Evolutionary conservation across 2,797 vertebrate species (phyloP).

Genomic region (Rhinella marina): DNA sequence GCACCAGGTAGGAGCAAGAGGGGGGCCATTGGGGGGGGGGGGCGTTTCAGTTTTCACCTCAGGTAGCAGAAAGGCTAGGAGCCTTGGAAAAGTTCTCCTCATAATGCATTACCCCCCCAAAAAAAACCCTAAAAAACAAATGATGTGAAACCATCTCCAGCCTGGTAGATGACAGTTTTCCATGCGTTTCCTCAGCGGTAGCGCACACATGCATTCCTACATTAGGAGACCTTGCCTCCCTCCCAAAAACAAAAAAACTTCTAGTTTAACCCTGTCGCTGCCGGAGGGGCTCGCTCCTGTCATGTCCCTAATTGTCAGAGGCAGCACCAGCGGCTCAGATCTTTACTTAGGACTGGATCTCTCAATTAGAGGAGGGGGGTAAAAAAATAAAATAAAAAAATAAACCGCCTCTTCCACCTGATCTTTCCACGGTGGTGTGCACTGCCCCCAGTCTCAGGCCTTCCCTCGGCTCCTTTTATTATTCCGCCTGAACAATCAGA

Average conservation of each 20-base stretch:
- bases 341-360: conserved; percentile 24
- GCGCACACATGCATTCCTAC: neutral
- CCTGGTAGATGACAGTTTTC: too few relatives aligned
- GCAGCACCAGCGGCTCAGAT: neutral
- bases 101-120: too few relatives aligned
- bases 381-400: neutral
- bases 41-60: too few relatives aligned
- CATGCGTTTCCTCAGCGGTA: too few relatives aligned
- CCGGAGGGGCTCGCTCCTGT: neutral
- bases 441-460: conserved; percentile 42
- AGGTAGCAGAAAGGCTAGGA: too few relatives aligned
- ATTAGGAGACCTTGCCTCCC: neutral
- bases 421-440: conserved; percentile 32
- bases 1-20: too few relatives aligned
- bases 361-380: conserved; percentile 10
- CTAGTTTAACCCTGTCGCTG: conserved; percentile 12
- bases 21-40: too few relatives aligned
- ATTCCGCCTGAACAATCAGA: conserved; percentile 83
- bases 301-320: neutral
- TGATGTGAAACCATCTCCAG: too few relatives aligned
- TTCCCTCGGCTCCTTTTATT: conserved; percentile 86
- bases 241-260: neutral
- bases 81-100: too few relatives aligned
- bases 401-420: conserved; percentile 6
- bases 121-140: too few relatives aligned